Evolutionary conservation across 2,113 vertebrate genomes (phyloP), one percentile per base, ranked within the genome.

Genomic region (Aphyosemion australe): DNA sequence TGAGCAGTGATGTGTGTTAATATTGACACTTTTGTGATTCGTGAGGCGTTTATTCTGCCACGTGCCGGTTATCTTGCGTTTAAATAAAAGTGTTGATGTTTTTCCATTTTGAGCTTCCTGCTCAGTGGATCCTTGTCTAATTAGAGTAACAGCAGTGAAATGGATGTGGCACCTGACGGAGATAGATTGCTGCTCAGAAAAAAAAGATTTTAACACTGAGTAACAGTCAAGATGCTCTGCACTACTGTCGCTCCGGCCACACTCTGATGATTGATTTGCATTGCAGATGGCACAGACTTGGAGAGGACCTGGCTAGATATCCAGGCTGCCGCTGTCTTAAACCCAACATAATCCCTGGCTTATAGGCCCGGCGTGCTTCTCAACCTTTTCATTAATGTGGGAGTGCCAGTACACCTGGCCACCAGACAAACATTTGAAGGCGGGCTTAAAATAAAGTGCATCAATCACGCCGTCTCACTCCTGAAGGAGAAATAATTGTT

Each of bases 241-340:
- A 52, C 64, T 59, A 65, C 73, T 62, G 63, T 74, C 66, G 71
- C 69, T 46, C 61, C 12, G 65, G 65, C 67, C 49, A 42, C 64
- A 74, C 72, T 57, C 67, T 51, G 65, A 54, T 82, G 77, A 89
- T 85, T 86, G 88, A 92, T 92, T 88, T 91, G 90, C 85, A 88
- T 89, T 86, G 87, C 85, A 89, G 84, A 91, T 85, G 82, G 65
- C 42, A 48, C 46, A 62, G 87, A 87, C 80, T 79, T 79, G 76
- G 80, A 88, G 78, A 80, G 80, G 78, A 82, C 80, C 70, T 86
- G 78, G 73, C 71, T 19, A 60, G 83, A 69, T 84, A 65, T 83
- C 69, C 77, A 76, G 73, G 66, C 86, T 84, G 75, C 76, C 37
- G 43, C 75, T 82, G 74, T 89, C 85, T 84, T 65, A 77, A 88